These are phyloP conservation scores for Mactromeris polynyma DNA, from an alignment of 2,888 invertebrate species.

Conservation along the genomic window DNA sequence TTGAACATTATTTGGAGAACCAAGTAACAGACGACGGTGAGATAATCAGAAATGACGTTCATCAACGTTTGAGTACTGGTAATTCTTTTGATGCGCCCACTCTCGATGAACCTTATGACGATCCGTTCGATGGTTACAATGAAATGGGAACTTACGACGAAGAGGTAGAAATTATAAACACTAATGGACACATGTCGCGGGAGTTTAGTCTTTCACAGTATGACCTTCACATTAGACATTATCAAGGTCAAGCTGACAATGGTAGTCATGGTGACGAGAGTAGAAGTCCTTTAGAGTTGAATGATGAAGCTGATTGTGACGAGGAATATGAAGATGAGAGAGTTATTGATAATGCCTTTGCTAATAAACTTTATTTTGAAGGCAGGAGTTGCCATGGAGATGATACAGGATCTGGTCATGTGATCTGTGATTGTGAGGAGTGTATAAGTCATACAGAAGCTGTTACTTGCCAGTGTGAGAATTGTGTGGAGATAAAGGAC, in stretches of 20 bases:
- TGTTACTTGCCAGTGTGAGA: conserved; percentile 65
- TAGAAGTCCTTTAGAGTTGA: conserved; percentile 3
- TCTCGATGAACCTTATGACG: conserved; percentile 33
- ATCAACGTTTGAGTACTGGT: neutral
- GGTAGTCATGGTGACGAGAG: neutral
- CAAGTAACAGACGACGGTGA: neutral
- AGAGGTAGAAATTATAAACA: conserved; percentile 60
- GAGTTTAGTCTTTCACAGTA: conserved; percentile 68
- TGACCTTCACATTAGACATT: conserved; percentile 55
- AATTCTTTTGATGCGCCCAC: neutral
- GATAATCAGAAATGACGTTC: neutral
- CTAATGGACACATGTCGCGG: conserved; percentile 43
- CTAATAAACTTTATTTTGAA: conserved; percentile 31
- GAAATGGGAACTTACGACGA: conserved; percentile 33
- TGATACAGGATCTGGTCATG: conserved; percentile 47
- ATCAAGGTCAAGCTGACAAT: neutral
- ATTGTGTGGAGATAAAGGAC: conserved; percentile 54
- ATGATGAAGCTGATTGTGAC: conserved; percentile 20
- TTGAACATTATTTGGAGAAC: conserved; percentile 11
- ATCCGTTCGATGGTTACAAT: conserved; percentile 52
- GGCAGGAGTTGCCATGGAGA: conserved; percentile 33
- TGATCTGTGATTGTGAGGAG: conserved; percentile 66
- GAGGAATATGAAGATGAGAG: conserved; percentile 9
- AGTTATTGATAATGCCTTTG: neutral
- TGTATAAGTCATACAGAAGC: conserved; percentile 60